Base-by-base conservation (phyloP, 2,113 vertebrate species). In the Festucalex cinctus region DNA sequence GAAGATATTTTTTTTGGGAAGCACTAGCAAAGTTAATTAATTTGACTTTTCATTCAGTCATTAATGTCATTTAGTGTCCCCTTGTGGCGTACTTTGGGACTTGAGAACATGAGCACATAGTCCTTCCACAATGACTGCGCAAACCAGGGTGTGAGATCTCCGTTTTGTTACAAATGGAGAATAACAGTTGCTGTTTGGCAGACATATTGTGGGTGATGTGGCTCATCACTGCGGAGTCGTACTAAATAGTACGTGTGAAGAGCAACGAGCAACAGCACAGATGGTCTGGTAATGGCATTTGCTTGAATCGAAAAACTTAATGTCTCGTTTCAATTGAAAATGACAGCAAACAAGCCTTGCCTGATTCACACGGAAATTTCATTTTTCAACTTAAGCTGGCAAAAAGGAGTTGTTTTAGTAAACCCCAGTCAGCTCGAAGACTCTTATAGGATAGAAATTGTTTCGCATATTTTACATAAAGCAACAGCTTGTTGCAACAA, bases 221-320 rank as follows among this genome's bases (percentile, higher is more conserved):
- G 49, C 22, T 65, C 35, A 62, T 41, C 53, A 66, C 41, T 51
- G 66, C 24, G 63, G 66, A 22, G 58, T 65, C 26, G 59, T 68
- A 49, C 46, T 59, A 59, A 74, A 69, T 54, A 72, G 32, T 49
- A 72, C 56, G 73, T 75, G 73, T 70, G 68, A 79, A 37, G 35
- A 39, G 60, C 51, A 66, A 74, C 37, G 63, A 56, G 7, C 44
- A 26, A 60, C 1, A 43, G 32, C 46, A 32, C 76, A 81, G 70
- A 79, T 81, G 62, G 68, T 68, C 63, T 63, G 63, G 6, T 66
- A 39, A 61, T 65, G 51, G 35, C 13, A 48, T 65, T 71, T 70
- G 26, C n/a, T 66, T 57, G 7, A 61, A 62, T 68, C 22, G 3
- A 32, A 41, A 19, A 24, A 43, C 69, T 26, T 65, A 54, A 51